Percentiles rank a stretch among this genome's conserved stretches.
Evolutionary conservation across 2,113 vertebrate species (phyloP).

Genomic region (Thomomys bottae): DNA sequence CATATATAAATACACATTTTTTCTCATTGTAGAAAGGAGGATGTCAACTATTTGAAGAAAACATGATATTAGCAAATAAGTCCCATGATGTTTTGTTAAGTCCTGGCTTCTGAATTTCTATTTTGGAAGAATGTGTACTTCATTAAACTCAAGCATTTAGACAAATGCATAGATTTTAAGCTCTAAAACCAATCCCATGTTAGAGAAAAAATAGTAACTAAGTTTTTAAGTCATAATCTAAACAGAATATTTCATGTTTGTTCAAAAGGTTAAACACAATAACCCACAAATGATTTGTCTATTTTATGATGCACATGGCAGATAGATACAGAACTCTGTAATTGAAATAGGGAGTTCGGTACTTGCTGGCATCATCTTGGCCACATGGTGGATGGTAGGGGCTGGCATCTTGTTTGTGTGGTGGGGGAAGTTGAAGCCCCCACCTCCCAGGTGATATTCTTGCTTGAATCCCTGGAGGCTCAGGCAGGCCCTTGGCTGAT

Average conservation of each 20-base stretch:
- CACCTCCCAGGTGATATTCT: too few species aligned
- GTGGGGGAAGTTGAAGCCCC: too few species aligned
- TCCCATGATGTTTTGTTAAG: neutral
- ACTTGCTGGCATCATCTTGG: too few species aligned
- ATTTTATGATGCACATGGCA: neutral
- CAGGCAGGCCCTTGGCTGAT: too few species aligned
- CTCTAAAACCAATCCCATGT: neutral
- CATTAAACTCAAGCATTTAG: neutral
- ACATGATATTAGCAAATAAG: neutral
- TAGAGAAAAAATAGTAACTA: neutral
- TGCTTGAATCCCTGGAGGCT: too few species aligned
- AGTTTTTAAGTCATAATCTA: neutral
- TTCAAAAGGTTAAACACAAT: neutral
- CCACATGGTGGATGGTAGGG: too few species aligned
- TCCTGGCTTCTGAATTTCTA: neutral
- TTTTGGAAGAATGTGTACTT: neutral
- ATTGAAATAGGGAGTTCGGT: too few species aligned
- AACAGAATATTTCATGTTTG: neutral
- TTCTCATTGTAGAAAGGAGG: conserved; percentile 1
- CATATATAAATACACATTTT: neutral
- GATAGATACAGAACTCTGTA: neutral
- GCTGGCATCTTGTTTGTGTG: too few species aligned
- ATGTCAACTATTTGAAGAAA: neutral
- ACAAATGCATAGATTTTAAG: neutral
- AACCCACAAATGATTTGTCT: neutral